A percentile compares a stretch with the other conserved stretches of the same genome.
phyloP scores from a whole-genome alignment of 2,797 vertebrate species.

The Amblyraja radiata region DNA sequence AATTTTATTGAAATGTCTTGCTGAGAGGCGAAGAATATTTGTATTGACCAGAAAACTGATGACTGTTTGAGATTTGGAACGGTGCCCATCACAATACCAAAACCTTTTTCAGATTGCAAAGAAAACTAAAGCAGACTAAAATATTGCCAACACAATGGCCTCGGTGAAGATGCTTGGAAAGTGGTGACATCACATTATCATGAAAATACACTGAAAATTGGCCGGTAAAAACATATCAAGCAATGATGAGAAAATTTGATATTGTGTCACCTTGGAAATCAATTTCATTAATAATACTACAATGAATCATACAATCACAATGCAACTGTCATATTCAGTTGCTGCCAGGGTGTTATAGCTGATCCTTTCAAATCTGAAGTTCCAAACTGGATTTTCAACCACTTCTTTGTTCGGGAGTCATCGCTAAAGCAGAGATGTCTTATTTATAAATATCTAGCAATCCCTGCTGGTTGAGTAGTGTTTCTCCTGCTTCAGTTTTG shows the following conservation, averaged over 20 bases:
- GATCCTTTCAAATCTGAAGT: neutral
- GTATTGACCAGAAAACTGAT: neutral
- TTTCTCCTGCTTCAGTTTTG: neutral
- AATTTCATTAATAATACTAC: neutral
- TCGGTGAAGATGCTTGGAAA: neutral
- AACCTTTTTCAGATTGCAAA: neutral
- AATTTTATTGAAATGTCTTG: neutral
- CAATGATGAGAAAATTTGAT: neutral
- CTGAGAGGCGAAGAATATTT: neutral
- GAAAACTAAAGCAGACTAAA: neutral
- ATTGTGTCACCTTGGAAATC: neutral
- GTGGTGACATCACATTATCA: conserved; percentile 20
- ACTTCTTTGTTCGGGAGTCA: neutral
- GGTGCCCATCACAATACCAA: neutral
- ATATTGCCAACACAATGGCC: neutral
- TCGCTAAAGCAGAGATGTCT: neutral
- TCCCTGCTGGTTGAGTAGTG: conserved; percentile 9
- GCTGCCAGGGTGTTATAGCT: neutral
- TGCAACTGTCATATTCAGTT: neutral
- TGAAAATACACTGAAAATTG: neutral
- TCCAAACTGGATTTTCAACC: neutral
- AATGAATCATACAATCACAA: neutral
- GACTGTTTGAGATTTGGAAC: neutral
- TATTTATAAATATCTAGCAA: conserved; percentile 21
- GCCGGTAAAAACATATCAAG: neutral